Evolutionary conservation across 92 coral and sea anemone genomes (phyloP).

Genomic region (Paramuricea clavata): DNA sequence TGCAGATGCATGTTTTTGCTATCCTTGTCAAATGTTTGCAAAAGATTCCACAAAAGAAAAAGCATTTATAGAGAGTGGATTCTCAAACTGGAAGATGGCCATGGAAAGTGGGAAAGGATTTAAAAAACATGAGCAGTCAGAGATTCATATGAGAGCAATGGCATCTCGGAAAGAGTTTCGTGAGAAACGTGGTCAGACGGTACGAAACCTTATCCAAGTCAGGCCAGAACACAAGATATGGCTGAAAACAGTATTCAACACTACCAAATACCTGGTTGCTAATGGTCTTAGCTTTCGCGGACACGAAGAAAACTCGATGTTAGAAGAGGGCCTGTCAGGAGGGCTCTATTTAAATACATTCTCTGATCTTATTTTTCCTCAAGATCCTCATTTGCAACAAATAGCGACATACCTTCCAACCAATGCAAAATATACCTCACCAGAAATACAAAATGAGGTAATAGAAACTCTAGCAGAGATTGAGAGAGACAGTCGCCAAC

Average conservation of each 20-base stretch:
- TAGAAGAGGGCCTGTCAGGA: neutral
- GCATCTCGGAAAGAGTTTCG: slow-evolving; percentile 34
- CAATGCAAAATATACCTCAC: neutral
- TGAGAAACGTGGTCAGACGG: slow-evolving; percentile 39
- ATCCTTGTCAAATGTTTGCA: slow-evolving; percentile 66
- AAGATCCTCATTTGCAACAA: slow-evolving; percentile 4
- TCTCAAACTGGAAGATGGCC: slow-evolving; percentile 64
- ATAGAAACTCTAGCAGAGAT: slow-evolving; percentile 22
- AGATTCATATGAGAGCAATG: slow-evolving; percentile 40
- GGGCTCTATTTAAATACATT: slow-evolving; percentile 27
- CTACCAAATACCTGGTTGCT: slow-evolving; percentile 21
- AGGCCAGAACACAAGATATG: slow-evolving; percentile 41
- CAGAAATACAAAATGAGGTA: neutral
- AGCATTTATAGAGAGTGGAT: slow-evolving; percentile 56
- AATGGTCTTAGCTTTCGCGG: slow-evolving; percentile 9
- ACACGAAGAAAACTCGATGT: slow-evolving; percentile 8
- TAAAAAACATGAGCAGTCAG: slow-evolving; percentile 51
- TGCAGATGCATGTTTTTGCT: slow-evolving; percentile 66
- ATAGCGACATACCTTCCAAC: neutral
- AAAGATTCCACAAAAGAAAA: slow-evolving; percentile 59
- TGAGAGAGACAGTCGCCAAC: slow-evolving; percentile 25
- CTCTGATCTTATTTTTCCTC: slow-evolving; percentile 14
- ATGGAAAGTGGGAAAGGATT: slow-evolving; percentile 65
- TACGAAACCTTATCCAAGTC: slow-evolving; percentile 22
- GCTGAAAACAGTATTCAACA: slow-evolving; percentile 41